Conservation (phyloP, 2,888 invertebrate species). For the Rhaphigaster nebulosa region DNA sequence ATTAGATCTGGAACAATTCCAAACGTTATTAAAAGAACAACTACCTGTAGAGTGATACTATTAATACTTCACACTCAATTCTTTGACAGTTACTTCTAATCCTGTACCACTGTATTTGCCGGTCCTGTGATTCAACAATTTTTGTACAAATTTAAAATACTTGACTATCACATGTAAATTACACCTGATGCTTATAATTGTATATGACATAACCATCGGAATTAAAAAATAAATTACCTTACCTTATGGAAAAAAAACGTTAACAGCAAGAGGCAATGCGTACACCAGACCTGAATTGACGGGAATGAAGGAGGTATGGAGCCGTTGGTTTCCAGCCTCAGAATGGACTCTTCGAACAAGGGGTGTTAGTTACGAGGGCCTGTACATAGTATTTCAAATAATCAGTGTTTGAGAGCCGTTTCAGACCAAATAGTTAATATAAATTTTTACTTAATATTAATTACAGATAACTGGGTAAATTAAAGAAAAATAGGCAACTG, state of each 20-base stretch:
- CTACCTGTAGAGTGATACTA: conserved; percentile 50
- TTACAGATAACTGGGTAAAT: not conserved
- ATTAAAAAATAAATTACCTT: conserved; percentile 45
- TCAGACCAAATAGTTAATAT: not conserved
- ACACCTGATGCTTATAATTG: not conserved
- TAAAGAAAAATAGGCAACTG: conserved; percentile 13
- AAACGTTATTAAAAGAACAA: not conserved
- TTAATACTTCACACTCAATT: conserved; percentile 2
- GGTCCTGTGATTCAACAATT: not conserved
- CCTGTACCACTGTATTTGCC: not conserved
- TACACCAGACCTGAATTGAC: conserved; percentile 64
- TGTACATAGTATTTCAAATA: conserved; percentile 3
- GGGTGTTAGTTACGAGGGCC: conserved; percentile 41
- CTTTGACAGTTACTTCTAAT: not conserved
- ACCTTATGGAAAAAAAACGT: conserved; percentile 56
- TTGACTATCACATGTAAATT: not conserved
- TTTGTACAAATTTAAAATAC: not conserved
- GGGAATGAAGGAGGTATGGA: conserved; percentile 65
- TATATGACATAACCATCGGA: not conserved
- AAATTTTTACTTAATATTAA: not conserved
- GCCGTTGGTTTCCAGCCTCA: conserved; percentile 62
- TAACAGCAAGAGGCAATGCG: conserved; percentile 60
- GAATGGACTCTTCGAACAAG: conserved; percentile 58
- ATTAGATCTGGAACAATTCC: conserved; percentile 40
- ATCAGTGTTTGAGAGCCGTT: not conserved